Evolutionary conservation across 2,113 vertebrate species (phyloP).

Genomic region (Triplophysa rosa): DNA sequence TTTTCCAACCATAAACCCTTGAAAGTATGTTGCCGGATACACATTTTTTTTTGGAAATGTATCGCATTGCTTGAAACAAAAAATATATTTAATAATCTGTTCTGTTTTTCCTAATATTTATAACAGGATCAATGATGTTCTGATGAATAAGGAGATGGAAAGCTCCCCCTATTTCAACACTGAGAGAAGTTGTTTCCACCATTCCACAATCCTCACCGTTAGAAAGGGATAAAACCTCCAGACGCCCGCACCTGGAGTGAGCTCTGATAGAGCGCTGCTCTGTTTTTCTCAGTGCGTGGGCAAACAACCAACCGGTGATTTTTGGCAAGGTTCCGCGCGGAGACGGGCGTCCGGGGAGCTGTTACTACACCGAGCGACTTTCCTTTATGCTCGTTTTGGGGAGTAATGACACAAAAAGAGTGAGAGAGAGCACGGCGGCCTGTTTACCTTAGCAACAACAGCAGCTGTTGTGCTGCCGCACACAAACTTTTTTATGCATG

Average conservation of each 20-base stretch:
- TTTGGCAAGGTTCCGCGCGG: conserved; percentile 60
- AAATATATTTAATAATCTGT: no score
- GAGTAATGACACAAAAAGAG: conserved; percentile 66
- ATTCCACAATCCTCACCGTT: neutral
- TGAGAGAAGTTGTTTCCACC: neutral
- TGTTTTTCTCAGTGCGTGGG: conserved; percentile 54
- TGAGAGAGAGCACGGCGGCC: conserved; percentile 53
- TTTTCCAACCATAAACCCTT: neutral
- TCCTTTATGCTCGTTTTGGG: conserved; percentile 70
- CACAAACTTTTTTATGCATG: conserved; percentile 57
- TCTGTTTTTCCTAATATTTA: no score
- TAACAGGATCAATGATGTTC: neutral
- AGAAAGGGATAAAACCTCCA: neutral
- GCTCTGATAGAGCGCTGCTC: conserved; percentile 21
- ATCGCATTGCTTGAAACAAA: no score
- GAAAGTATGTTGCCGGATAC: neutral
- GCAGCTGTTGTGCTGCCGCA: conserved; percentile 63
- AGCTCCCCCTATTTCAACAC: neutral
- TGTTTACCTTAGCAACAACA: conserved; percentile 72
- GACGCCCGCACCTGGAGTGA: conserved; percentile 6
- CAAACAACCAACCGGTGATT: conserved; percentile 62
- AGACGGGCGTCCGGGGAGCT: conserved; percentile 66
- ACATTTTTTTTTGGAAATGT: neutral
- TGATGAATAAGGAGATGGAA: neutral
- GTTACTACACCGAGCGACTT: conserved; percentile 70